Percentiles rank a stretch among this genome's conserved stretches.
phyloP scores from a whole-genome alignment of 2,797 vertebrate species.

The Myotis myotis region DNA sequence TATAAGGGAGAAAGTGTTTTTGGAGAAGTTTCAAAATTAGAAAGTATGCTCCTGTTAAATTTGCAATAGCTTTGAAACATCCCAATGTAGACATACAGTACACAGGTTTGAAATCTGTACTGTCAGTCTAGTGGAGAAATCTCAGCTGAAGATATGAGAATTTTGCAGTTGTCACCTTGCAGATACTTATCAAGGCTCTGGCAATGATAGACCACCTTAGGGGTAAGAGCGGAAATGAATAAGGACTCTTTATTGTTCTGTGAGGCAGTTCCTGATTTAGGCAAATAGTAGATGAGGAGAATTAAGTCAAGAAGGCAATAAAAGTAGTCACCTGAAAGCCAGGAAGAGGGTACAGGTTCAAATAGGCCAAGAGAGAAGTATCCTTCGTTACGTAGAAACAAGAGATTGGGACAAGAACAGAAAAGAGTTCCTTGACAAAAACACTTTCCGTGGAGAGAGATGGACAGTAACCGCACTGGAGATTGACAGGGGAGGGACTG shows the following conservation, averaged over 20 bases:
- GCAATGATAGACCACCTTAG: background rate
- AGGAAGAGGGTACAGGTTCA: background rate
- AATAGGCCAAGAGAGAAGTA: background rate
- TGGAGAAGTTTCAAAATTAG: background rate
- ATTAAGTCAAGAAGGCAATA: background rate
- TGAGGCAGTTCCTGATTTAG: background rate
- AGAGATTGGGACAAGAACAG: background rate
- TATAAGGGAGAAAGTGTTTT: background rate
- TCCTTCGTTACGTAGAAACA: background rate
- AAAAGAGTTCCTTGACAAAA: background rate
- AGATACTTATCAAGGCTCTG: background rate
- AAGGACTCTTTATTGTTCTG: background rate
- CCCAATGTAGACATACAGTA: background rate
- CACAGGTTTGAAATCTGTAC: background rate
- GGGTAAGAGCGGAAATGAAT: background rate
- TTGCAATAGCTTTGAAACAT: background rate
- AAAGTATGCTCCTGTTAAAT: background rate
- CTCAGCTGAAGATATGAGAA: background rate
- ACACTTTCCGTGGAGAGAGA: background rate
- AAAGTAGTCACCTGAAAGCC: background rate
- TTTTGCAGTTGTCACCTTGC: background rate
- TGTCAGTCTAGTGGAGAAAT: background rate
- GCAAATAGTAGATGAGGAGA: background rate
- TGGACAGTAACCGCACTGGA: background rate
- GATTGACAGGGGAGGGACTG: background rate